phyloP scores from a whole-genome alignment of 35 echinoderm and acorn worm species.

The Strongylocentrotus purpuratus region DNA sequence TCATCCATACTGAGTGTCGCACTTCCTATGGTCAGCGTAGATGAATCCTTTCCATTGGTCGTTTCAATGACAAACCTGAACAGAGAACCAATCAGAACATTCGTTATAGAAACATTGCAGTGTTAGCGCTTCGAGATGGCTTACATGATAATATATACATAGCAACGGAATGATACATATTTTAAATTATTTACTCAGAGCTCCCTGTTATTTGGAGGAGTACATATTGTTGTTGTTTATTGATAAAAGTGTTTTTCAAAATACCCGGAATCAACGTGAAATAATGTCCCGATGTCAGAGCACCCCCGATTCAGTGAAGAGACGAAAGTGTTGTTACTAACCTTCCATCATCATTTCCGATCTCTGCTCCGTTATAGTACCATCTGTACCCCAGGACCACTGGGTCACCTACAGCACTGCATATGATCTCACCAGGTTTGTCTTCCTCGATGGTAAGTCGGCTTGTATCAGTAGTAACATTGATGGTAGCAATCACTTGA shows the following conservation, averaged over 20 bases:
- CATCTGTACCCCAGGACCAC: constrained; percentile 70
- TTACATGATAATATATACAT: too few relatives aligned
- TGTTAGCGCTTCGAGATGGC: too few relatives aligned
- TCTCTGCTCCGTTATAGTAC: constrained; percentile 78
- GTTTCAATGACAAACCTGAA: constrained; percentile 80
- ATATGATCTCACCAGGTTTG: constrained; percentile 56
- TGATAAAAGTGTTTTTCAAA: too few relatives aligned
- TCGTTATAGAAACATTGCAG: not conserved
- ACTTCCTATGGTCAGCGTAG: constrained; percentile 72
- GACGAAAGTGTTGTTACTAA: not conserved
- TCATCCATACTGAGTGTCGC: constrained; percentile 91
- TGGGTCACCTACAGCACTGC: constrained; percentile 69
- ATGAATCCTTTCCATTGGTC: constrained; percentile 53
- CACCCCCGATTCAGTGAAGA: too few relatives aligned
- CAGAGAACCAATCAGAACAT: not conserved
- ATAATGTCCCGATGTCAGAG: too few relatives aligned
- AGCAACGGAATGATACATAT: too few relatives aligned
- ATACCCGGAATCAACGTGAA: too few relatives aligned
- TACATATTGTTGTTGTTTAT: too few relatives aligned
- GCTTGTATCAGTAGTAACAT: constrained; percentile 42
- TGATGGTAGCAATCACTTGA: constrained; percentile 82
- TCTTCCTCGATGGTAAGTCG: constrained; percentile 67
- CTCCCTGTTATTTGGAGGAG: too few relatives aligned
- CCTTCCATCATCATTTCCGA: constrained; percentile 68
- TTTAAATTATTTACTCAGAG: too few relatives aligned